Percentiles rank a stretch among this genome's conserved stretches.
These are phyloP conservation scores for Apocrypta bakeri DNA, from an alignment of 1,140 invertebrate genomes.

Conservation along the genomic window DNA sequence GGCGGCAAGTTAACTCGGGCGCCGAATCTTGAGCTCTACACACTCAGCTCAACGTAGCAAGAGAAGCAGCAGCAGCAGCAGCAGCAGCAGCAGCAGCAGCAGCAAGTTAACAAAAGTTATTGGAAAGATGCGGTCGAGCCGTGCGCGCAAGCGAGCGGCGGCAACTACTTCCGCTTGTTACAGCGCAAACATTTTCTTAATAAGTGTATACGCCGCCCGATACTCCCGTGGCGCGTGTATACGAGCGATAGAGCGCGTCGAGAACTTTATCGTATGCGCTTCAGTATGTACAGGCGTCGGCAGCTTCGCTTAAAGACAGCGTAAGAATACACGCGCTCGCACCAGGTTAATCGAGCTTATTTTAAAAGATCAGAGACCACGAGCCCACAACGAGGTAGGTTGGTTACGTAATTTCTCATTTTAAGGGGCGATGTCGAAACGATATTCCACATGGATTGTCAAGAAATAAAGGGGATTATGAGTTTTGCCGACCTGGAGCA, in stretches of 20 bases:
- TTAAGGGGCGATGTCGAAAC: neutral
- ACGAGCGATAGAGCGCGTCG: slow-evolving; percentile 26
- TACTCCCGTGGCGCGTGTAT: neutral
- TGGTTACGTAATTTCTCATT: neutral
- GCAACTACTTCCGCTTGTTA: slow-evolving; percentile 26
- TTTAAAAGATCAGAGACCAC: slow-evolving; percentile 29
- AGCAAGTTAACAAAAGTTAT: slow-evolving; percentile 46
- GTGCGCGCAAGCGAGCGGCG: neutral
- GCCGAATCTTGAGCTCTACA: slow-evolving; percentile 2
- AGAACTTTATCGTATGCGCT: slow-evolving; percentile 6
- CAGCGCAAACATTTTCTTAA: slow-evolving; percentile 46
- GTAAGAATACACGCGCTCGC: neutral
- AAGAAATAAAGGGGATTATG: neutral
- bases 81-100: neutral
- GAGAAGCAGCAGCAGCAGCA: neutral
- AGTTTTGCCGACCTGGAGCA: neutral
- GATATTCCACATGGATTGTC: no score
- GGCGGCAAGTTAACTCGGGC: neutral
- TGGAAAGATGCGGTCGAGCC: slow-evolving; percentile 34
- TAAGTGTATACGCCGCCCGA: slow-evolving; percentile 20
- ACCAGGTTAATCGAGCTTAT: slow-evolving; percentile 29
- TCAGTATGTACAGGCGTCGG: neutral
- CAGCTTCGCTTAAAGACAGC: neutral
- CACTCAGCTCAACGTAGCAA: neutral
- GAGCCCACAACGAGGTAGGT: no score